Evolutionary conservation across 2,797 vertebrate species (phyloP).

Genomic region (Telmatherina bonti): DNA sequence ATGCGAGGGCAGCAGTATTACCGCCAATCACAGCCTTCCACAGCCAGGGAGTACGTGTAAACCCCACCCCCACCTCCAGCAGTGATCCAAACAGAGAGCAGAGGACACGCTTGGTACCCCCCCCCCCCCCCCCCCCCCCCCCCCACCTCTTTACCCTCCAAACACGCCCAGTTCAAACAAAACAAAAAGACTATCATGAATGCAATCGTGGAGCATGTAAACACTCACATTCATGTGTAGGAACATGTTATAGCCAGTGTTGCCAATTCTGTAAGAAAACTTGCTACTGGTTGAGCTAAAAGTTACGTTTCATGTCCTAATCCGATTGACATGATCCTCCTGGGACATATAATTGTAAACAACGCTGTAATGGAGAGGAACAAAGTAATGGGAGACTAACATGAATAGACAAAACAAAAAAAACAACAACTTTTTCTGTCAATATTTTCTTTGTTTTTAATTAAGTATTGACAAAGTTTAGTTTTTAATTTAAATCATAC

Average conservation of each 20-base stretch:
- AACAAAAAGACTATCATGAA: slow-evolving; percentile 44
- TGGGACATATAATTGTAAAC: too few relatives aligned
- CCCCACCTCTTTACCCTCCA: slow-evolving; percentile 8
- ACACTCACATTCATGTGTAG: not conserved
- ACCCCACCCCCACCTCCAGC: slow-evolving; percentile 57
- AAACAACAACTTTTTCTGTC: too few relatives aligned
- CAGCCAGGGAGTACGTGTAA: slow-evolving; percentile 96
- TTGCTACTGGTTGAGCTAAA: too few relatives aligned
- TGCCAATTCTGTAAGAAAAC: too few relatives aligned
- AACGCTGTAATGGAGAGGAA: too few relatives aligned
- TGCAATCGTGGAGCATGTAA: slow-evolving; percentile 12
- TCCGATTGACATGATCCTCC: too few relatives aligned
- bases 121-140: accelerated
- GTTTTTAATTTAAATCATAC: too few relatives aligned
- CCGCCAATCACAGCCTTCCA: slow-evolving; percentile 90
- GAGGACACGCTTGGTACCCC: slow-evolving; percentile 71
- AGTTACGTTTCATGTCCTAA: too few relatives aligned
- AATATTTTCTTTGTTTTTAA: too few relatives aligned
- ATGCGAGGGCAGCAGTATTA: slow-evolving; percentile 91
- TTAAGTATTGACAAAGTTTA: too few relatives aligned
- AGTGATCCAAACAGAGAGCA: slow-evolving; percentile 77
- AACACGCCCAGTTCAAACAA: slow-evolving; percentile 44
- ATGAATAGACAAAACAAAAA: too few relatives aligned
- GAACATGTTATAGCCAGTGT: not conserved
- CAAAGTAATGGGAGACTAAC: too few relatives aligned